phyloP scores from a whole-genome alignment of 2,113 vertebrate species.

The Gracilinanus agilis region DNA sequence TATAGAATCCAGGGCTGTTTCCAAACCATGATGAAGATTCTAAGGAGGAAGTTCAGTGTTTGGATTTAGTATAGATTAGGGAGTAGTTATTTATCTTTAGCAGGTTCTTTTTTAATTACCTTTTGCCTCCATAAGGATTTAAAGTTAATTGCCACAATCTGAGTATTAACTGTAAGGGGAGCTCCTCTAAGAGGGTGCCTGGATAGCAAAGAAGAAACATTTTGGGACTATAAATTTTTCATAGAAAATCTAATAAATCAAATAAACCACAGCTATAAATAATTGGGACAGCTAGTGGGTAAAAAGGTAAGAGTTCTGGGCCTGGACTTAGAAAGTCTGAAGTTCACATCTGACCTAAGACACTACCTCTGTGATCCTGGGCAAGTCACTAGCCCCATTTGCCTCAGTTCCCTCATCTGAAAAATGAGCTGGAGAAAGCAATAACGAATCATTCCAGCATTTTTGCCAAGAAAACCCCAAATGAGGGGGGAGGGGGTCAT shows the following conservation, averaged over 20 bases:
- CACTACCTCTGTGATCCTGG: neutral
- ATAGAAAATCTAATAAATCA: neutral
- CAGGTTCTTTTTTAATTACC: neutral
- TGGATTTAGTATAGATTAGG: neutral
- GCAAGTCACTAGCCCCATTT: neutral
- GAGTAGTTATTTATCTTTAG: neutral
- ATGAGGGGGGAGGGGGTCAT: neutral
- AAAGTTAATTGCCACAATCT: neutral
- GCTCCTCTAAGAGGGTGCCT: neutral
- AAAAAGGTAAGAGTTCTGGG: too few species aligned
- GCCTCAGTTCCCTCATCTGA: neutral
- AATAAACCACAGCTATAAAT: neutral
- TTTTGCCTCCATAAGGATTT: neutral
- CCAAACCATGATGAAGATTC: neutral
- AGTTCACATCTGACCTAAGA: neutral
- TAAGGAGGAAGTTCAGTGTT: neutral
- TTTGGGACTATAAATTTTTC: neutral
- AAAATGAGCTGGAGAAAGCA: neutral
- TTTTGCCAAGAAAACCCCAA: neutral
- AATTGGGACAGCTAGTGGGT: neutral
- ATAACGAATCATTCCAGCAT: neutral
- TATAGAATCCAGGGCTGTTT: neutral
- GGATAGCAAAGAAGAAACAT: neutral
- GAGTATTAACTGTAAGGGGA: neutral
- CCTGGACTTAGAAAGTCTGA: neutral